A percentile compares a stretch with the other conserved stretches of the same genome.
These are phyloP conservation scores for Lamellibrachia satsuma DNA, from an alignment of 2,888 invertebrate species.

Conservation along the genomic window DNA sequence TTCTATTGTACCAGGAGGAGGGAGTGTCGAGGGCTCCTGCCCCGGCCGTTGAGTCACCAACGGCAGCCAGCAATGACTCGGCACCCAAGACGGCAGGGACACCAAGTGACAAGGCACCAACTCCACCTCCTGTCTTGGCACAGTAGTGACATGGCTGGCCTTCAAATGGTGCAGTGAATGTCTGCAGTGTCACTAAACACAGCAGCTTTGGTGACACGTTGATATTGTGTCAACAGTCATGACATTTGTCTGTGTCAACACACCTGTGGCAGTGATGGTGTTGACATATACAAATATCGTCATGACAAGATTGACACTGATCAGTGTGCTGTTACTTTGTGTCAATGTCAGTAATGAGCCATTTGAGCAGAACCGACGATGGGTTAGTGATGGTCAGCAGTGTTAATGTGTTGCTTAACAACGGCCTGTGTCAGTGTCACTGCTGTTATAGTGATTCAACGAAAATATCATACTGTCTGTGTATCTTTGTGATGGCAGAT, in stretches of 20 bases:
- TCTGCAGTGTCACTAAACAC: background rate
- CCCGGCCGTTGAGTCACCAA: background rate
- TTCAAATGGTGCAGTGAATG: background rate
- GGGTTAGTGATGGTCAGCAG: background rate
- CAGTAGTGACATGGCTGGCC: background rate
- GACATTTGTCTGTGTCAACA: background rate
- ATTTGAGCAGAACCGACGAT: background rate
- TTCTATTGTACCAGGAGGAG: background rate
- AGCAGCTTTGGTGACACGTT: background rate
- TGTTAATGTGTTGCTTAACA: background rate
- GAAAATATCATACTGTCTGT: background rate
- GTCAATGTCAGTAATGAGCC: background rate
- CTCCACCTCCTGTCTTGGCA: background rate
- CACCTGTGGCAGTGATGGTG: background rate
- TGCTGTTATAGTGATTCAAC: background rate
- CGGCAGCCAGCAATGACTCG: background rate
- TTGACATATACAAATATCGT: conserved; percentile 1
- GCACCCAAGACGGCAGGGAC: background rate
- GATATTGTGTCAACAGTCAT: background rate
- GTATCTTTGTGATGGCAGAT: background rate
- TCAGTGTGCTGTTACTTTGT: background rate
- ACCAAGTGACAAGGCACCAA: background rate
- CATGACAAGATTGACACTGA: background rate
- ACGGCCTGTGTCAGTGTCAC: conserved; percentile 8
- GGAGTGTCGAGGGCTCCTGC: background rate